Percentiles rank a stretch among this genome's conserved stretches.
These are phyloP conservation scores for Matsumyia berberina DNA, from an alignment of 2,888 invertebrate genomes.

Conservation along the genomic window DNA sequence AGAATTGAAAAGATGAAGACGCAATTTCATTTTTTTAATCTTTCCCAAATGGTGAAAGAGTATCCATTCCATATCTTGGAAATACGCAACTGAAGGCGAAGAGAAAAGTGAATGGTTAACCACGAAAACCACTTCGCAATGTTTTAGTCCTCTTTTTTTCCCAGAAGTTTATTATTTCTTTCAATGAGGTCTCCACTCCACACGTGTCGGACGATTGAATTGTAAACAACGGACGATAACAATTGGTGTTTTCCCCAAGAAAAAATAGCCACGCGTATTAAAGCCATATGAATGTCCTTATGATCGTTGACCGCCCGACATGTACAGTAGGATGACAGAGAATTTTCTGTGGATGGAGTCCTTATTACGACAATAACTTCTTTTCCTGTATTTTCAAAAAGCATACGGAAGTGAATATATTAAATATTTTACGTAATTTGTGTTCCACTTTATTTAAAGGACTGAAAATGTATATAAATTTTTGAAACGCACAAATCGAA, in stretches of 20 bases:
- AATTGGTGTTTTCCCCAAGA: not conserved
- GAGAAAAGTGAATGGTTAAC: not conserved
- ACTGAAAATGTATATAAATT: too few relatives aligned
- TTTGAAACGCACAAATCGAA: too few relatives aligned
- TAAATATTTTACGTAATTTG: not conserved
- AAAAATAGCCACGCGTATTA: not conserved
- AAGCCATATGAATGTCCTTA: not conserved
- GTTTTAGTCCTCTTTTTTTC: not conserved
- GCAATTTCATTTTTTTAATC: conserved; percentile 10
- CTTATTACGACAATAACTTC: not conserved
- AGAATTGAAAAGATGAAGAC: conserved; percentile 11
- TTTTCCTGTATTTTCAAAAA: not conserved
- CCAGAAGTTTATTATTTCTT: not conserved
- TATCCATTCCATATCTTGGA: not conserved
- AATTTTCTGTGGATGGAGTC: too few relatives aligned
- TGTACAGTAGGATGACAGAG: not conserved
- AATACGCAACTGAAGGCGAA: not conserved
- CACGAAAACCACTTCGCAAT: not conserved
- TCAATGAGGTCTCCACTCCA: not conserved
- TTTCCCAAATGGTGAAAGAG: conserved; percentile 6
- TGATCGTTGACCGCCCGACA: not conserved
- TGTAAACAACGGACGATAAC: not conserved
- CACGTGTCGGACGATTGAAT: not conserved
- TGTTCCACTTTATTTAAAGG: not conserved
- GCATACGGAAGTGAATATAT: not conserved